Conservation (phyloP, 2,888 invertebrate genomes). For the Operophtera brumata region DNA sequence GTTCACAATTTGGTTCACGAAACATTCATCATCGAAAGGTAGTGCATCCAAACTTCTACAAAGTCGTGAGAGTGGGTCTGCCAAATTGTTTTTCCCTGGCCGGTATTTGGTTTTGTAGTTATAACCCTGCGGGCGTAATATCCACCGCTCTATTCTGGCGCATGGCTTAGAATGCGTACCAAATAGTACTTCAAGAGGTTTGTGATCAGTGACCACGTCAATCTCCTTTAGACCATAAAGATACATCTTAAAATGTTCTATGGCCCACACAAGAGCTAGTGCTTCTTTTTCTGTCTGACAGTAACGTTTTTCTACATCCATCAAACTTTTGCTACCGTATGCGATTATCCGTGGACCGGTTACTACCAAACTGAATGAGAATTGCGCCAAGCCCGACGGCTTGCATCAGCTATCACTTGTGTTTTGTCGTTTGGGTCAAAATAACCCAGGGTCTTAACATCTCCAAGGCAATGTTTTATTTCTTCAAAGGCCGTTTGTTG, state of each 20-base stretch:
- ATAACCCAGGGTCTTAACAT: conserved; percentile 31
- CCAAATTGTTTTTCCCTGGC: too few species aligned
- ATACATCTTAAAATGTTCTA: conserved; percentile 31
- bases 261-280: conserved; percentile 22
- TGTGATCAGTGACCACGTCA: not conserved
- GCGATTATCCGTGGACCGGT: conserved; percentile 32
- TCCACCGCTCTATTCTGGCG: not conserved
- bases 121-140: not conserved
- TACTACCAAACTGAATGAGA: conserved; percentile 14
- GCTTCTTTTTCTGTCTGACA: conserved; percentile 31
- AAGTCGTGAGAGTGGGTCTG: too few species aligned
- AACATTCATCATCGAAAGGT: too few species aligned
- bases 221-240: not conserved
- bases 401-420: conserved; percentile 35
- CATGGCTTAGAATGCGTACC: not conserved
- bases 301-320: conserved; percentile 25
- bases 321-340: conserved; percentile 29
- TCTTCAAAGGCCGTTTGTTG: conserved; percentile 28
- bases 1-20: too few species aligned
- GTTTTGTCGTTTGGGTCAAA: conserved; percentile 33
- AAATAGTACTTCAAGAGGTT: not conserved
- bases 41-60: too few species aligned
- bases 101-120: too few species aligned
- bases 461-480: conserved; percentile 21
- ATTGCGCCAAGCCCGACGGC: conserved; percentile 34